Evolutionary conservation across 2,888 invertebrate genomes (phyloP), one percentile per base, ranked within the genome.

Genomic region (Chorisops tibialis): DNA sequence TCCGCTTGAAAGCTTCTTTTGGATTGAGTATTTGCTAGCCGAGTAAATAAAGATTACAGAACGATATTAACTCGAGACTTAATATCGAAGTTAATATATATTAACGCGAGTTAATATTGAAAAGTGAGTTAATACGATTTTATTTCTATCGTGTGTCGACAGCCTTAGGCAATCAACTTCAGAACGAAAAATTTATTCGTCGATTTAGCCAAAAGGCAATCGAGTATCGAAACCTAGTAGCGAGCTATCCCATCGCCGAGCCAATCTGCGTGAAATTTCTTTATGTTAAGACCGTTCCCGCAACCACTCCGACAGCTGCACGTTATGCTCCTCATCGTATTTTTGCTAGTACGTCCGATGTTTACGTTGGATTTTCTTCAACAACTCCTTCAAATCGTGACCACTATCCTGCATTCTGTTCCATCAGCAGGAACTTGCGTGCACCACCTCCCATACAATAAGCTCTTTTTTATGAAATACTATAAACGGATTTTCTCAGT

Each of bases 291-390:
- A 98, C 61, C 88, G 84, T 68, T 96, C 92, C 1, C 88, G 80
- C 74, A 98, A 80, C 96, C 96, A 98, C 77, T 98, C 97, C 0
- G 96, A 96, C 63, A 89, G 73, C 91, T 96, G 96, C 6, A 96
- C 78, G 67, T 85, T 81, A 16, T 68, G 63, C 30, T 66, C 67
- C 9, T 45, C 62, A 30, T 66, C 63, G 11, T 68, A 70, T 43
- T 65, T 70, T 4, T 59, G 47, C 18, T 62, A 51, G 37, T 67
- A 68, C 1, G 62, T 63, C 45, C 30, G 24, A 1, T 35, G 48
- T 4, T 37, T 56, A 4, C 50, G 19, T 1, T 21, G 56, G 4
- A 65, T 16, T 18, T 56, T 48, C 50, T 62, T 54, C 6, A 64
- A 16, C 14, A 67, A 61, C 5, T 63, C 45, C 14, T 64, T 61